Conservation (phyloP, 1,140 invertebrate species). For the Bombus ignitus region DNA sequence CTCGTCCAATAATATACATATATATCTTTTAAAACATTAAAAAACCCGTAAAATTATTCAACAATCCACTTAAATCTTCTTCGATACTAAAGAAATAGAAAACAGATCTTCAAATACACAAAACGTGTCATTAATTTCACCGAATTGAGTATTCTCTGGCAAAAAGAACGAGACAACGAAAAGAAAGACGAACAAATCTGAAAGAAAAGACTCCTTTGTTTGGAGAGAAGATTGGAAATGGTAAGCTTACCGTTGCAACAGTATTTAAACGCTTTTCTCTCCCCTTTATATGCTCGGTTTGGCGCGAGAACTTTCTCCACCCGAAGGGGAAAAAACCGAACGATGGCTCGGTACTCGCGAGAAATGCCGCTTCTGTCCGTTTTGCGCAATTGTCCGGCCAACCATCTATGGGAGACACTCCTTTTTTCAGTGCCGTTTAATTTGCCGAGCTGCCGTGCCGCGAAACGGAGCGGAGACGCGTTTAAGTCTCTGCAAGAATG, state of each 20-base stretch:
- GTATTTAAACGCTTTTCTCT: conserved; percentile 1
- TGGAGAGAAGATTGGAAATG: not conserved
- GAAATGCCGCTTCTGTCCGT: conserved; percentile 18
- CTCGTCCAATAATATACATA: no score
- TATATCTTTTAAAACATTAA: no score
- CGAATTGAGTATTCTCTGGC: not conserved
- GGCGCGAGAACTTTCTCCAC: conserved; percentile 49
- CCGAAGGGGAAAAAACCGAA: conserved; percentile 38
- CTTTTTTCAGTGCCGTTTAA: conserved; percentile 39
- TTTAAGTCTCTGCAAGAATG: not conserved
- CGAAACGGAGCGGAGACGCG: not conserved
- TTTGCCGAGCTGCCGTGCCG: conserved; percentile 26
- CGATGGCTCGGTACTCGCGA: conserved; percentile 3
- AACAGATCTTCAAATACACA: not conserved
- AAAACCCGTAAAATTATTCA: no score
- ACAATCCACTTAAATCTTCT: no score
- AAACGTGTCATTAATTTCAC: not conserved
- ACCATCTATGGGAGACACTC: conserved; percentile 47
- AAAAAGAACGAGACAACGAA: not conserved
- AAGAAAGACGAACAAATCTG: not conserved
- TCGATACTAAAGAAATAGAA: not conserved
- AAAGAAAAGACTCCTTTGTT: not conserved
- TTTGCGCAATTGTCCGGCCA: conserved; percentile 51
- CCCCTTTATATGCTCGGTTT: conserved; percentile 19
- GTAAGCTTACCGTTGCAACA: not conserved